These are phyloP conservation scores for Choristoneura fumiferana DNA, from an alignment of 1,140 invertebrate genomes.

Conservation along the genomic window DNA sequence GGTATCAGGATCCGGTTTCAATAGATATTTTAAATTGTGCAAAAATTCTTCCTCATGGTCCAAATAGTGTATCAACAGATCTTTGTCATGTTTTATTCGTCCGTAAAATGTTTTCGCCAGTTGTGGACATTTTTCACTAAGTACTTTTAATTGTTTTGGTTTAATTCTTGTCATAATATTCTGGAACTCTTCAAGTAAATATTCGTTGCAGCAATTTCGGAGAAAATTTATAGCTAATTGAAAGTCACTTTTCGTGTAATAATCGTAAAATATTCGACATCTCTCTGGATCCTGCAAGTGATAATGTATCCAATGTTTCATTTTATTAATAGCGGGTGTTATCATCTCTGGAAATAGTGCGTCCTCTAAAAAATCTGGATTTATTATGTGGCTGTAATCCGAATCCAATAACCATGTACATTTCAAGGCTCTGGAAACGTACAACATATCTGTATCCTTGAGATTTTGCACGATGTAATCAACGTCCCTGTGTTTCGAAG, in stretches of 20 bases:
- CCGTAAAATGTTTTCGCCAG: conserved; percentile 42
- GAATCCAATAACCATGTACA: conserved; percentile 46
- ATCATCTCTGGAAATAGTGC: conserved; percentile 52
- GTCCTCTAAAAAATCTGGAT: conserved; percentile 44
- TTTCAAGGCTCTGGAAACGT: conserved; percentile 51
- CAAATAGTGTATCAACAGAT: conserved; percentile 31
- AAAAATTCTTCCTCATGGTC: conserved; percentile 35
- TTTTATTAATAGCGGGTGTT: conserved; percentile 50
- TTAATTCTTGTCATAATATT: conserved; percentile 42
- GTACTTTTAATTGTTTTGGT: conserved; percentile 39
- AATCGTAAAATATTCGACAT: conserved; percentile 50
- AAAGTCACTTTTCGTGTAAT: conserved; percentile 42
- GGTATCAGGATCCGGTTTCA: conserved; percentile 40
- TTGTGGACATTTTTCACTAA: conserved; percentile 39
- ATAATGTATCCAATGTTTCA: conserved; percentile 49
- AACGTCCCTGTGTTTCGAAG: conserved; percentile 42
- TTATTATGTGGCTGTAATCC: conserved; percentile 41
- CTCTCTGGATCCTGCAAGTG: conserved; percentile 40
- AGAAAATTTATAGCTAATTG: conserved; percentile 50
- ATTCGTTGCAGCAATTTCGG: conserved; percentile 37
- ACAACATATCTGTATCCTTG: conserved; percentile 52
- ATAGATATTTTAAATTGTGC: conserved; percentile 37
- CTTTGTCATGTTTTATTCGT: conserved; percentile 29
- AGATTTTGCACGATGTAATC: conserved; percentile 50
- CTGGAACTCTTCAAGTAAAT: conserved; percentile 37